phyloP scores from a whole-genome alignment of 2,888 invertebrate genomes.

The Loripinus fragilis region DNA sequence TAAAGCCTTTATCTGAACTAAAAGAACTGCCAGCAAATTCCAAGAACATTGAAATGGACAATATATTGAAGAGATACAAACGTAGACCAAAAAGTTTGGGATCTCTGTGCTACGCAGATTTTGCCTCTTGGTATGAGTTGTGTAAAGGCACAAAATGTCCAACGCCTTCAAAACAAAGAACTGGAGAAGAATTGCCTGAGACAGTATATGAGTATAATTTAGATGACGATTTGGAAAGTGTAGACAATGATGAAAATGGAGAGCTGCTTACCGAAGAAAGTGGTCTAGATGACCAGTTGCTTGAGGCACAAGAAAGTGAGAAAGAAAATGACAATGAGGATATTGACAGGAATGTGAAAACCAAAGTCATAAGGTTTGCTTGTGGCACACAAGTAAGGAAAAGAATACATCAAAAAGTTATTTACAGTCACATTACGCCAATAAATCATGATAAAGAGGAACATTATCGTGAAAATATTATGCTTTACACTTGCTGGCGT shows the following conservation, averaged over 20 bases:
- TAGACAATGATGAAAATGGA: no score
- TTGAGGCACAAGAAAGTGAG: no score
- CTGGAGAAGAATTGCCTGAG: no score
- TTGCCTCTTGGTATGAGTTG: neutral
- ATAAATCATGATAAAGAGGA: slow-evolving; percentile 57
- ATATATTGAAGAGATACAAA: slow-evolving; percentile 48
- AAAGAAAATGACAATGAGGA: neutral
- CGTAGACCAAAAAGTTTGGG: slow-evolving; percentile 45
- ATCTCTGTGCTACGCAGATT: slow-evolving; percentile 51
- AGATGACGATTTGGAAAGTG: no score
- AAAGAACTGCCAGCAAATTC: slow-evolving; percentile 39
- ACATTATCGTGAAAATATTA: slow-evolving; percentile 46
- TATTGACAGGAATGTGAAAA: slow-evolving; percentile 20
- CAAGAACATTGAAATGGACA: slow-evolving; percentile 26
- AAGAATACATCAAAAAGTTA: no score
- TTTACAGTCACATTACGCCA: no score
- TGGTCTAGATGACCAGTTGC: no score
- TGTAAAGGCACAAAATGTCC: no score
- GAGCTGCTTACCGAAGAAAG: no score
- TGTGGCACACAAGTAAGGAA: slow-evolving; percentile 60
- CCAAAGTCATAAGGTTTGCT: slow-evolving; percentile 29
- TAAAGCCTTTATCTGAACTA: slow-evolving; percentile 62
- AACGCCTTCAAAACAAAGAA: no score
- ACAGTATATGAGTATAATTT: no score
- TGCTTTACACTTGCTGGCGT: slow-evolving; percentile 73